Percentiles rank a stretch among this genome's conserved stretches.
Conservation (phyloP, 1,140 invertebrate species). For the Procambarus clarkii region DNA sequence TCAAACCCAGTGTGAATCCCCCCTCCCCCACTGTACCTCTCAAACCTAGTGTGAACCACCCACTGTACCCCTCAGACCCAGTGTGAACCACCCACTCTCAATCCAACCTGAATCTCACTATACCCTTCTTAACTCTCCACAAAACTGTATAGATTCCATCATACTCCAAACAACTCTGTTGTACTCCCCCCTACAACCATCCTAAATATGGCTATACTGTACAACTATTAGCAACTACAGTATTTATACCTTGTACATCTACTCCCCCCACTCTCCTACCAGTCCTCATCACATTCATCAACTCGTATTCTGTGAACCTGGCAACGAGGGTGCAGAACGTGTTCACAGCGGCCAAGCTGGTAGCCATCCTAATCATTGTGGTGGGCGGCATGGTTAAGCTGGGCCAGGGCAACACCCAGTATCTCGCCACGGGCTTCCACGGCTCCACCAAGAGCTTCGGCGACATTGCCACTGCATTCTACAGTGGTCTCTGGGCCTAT, state of each 20-base stretch:
- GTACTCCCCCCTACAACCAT: no score
- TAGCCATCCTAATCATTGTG: conserved; percentile 88
- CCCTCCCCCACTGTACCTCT: no score
- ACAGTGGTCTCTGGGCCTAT: conserved; percentile 95
- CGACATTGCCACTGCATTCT: conserved; percentile 91
- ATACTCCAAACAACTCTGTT: no score
- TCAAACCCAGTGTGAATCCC: no score
- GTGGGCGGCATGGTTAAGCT: conserved; percentile 89
- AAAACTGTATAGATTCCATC: no score
- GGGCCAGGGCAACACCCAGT: conserved; percentile 82
- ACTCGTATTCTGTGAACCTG: conserved; percentile 90
- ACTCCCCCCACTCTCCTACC: background rate
- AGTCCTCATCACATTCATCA: conserved; percentile 88
- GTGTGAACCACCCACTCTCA: no score
- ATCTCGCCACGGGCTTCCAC: conserved; percentile 86
- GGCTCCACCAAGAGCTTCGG: conserved; percentile 84
- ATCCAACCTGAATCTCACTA: no score
- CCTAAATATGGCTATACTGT: no score
- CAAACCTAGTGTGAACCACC: no score
- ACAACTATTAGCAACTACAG: no score
- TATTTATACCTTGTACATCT: background rate
- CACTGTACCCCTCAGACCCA: no score
- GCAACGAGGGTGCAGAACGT: conserved; percentile 92
- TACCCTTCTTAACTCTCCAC: no score
- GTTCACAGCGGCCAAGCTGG: conserved; percentile 90